Evolutionary conservation across 2,113 vertebrate species (phyloP).

Genomic region (Phyllopteryx taeniolatus): DNA sequence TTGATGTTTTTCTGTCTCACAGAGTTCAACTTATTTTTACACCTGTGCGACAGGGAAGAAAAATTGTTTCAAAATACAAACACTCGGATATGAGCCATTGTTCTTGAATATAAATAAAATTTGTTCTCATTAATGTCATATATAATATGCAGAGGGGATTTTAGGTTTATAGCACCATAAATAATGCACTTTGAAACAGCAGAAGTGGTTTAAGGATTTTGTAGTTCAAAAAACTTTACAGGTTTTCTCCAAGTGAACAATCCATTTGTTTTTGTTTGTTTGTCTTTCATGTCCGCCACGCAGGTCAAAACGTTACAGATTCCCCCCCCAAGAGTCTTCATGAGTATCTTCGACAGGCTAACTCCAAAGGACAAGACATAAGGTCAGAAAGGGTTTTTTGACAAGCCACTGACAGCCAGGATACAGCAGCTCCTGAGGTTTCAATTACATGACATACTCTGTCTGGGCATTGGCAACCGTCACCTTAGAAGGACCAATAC

Average conservation of each 20-base stretch:
- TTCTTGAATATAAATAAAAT: too few species aligned
- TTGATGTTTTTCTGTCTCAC: too few species aligned
- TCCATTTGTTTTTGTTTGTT: slow-evolving; percentile 11
- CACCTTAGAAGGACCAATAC: slow-evolving; percentile 63
- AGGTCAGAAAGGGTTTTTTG: slow-evolving; percentile 35
- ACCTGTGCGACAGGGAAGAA: too few species aligned
- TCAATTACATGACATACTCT: slow-evolving; percentile 62
- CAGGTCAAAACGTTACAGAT: background rate
- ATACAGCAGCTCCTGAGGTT: slow-evolving; percentile 62
- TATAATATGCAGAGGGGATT: background rate
- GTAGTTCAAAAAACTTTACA: slow-evolving; percentile 2
- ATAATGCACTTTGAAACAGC: slow-evolving; percentile 2
- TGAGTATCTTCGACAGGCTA: background rate
- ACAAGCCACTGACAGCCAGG: slow-evolving; percentile 56
- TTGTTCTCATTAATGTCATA: background rate
- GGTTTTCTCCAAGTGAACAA: slow-evolving; percentile 23
- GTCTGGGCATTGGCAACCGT: slow-evolving; percentile 38
- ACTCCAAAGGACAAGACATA: slow-evolving; percentile 24
- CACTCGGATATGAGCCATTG: too few species aligned
- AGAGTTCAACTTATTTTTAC: too few species aligned
- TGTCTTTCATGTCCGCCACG: background rate
- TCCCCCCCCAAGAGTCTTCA: background rate
- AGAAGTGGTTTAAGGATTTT: background rate
- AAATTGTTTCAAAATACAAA: too few species aligned
- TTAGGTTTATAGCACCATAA: background rate